A percentile compares a stretch with the other conserved stretches of the same genome.
Conservation (phyloP, 2,888 invertebrate genomes). For the Argynnis bischoffii region DNA sequence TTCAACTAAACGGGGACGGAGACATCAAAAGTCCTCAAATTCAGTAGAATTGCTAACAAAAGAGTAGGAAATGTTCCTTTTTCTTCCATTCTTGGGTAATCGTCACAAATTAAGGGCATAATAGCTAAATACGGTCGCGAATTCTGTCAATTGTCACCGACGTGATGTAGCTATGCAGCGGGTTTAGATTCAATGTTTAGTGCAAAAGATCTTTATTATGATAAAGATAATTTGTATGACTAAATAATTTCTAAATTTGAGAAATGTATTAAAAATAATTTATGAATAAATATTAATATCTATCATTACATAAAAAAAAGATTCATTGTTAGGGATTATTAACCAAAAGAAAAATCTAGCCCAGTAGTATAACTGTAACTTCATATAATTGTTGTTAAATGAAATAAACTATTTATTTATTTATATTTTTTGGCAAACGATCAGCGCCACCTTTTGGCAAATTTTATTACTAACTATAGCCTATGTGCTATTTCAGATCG, state of each 20-base stretch:
- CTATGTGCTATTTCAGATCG: no score
- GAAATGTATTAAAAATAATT: no score
- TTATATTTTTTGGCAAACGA: no score
- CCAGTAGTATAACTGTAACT: no score
- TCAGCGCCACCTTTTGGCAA: no score
- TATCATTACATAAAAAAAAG: no score
- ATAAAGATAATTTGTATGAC: not conserved
- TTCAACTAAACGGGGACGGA: conserved; percentile 34
- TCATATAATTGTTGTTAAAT: no score
- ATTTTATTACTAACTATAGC: no score
- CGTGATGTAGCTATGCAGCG: conserved; percentile 32
- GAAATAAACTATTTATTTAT: no score
- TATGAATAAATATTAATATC: no score
- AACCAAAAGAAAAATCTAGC: no score
- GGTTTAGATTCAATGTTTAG: conserved; percentile 42
- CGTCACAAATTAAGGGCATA: conserved; percentile 72
- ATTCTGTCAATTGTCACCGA: conserved; percentile 61
- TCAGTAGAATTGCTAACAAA: conserved; percentile 61
- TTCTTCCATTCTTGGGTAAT: conserved; percentile 56
- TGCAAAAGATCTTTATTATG: conserved; percentile 26
- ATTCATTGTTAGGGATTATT: no score
- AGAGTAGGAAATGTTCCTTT: conserved; percentile 58
- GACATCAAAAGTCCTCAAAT: conserved; percentile 54
- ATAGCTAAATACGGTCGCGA: conserved; percentile 69
- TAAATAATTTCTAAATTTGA: not conserved